Percentiles rank a stretch among this genome's conserved stretches.
These are phyloP conservation scores for Cheilosia scutellata DNA, from an alignment of 2,888 invertebrate genomes.

Conservation along the genomic window DNA sequence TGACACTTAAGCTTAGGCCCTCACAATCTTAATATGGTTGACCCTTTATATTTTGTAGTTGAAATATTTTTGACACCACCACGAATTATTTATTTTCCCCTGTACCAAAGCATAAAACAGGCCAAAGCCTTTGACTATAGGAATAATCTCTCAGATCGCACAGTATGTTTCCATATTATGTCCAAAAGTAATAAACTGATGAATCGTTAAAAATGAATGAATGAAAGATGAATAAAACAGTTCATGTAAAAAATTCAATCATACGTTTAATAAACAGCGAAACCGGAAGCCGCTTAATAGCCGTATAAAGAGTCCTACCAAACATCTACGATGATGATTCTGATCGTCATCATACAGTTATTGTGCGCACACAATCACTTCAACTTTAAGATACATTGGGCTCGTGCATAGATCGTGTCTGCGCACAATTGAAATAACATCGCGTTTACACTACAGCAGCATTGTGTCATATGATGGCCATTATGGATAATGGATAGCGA, in stretches of 20 bases:
- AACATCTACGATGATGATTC: slow-evolving; percentile 8
- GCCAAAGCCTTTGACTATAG: too few species aligned
- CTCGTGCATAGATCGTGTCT: slow-evolving; percentile 35
- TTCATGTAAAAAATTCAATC: slow-evolving; percentile 12
- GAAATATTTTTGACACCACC: too few species aligned
- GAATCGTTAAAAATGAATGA: too few species aligned
- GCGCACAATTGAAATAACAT: slow-evolving; percentile 40
- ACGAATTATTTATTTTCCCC: too few species aligned
- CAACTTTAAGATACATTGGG: not conserved
- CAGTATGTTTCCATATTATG: too few species aligned
- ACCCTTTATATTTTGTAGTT: too few species aligned
- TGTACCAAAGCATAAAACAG: too few species aligned
- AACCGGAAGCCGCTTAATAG: slow-evolving; percentile 28
- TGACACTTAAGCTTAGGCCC: too few species aligned
- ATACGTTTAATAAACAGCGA: slow-evolving; percentile 8
- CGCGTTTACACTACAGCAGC: slow-evolving; percentile 12
- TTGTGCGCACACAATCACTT: slow-evolving; percentile 12
- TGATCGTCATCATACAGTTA: slow-evolving; percentile 34
- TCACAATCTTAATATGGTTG: too few species aligned
- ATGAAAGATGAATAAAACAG: too few species aligned
- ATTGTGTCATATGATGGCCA: slow-evolving; percentile 38
- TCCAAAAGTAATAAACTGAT: too few species aligned
- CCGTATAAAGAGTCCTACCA: not conserved
- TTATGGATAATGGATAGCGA: not conserved
- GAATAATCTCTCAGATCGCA: too few species aligned